Evolutionary conservation across 2,888 invertebrate genomes (phyloP), one percentile per base, ranked within the genome.

Genomic region (Hoplodrina blanda): DNA sequence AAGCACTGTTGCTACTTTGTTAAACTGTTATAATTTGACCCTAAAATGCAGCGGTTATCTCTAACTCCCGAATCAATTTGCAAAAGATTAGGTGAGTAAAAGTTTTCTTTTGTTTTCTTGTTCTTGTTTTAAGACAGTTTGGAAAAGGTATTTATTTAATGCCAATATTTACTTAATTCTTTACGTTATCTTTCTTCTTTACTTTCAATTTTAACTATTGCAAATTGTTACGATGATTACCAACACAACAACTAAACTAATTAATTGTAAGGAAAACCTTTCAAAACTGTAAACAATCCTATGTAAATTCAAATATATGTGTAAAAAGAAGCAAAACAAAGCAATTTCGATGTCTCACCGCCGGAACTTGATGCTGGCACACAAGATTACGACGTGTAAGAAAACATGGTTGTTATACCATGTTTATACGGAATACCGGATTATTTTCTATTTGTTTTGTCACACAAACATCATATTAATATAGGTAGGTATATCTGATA

Each of bases 311-410:
- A 54, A 37, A 77, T 64, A 78, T 64, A 62, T 74, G 76, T 75
- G 74, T 68, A 75, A 81, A 78, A 81, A 64, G 77, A 78, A 89
- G 86, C 88, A 94, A 93, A 94, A 95, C 94, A 94, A 94, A 91
- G 90, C 90, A 87, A 93, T 94, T 93, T 88, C 88, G 90, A 91
- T 89, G 88, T 84, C 87, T 82, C 85, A 82, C 79, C 88, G 91
- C 80, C 88, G 91, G 89, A 90, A 87, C 86, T 84, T 78, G 81
- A 80, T 81, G 79, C 82, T 85, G 84, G 81, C 88, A 92, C 91
- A 92, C 82, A 85, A 90, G 89, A 92, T 92, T 93, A 94, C 91
- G 91, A 92, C 89, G 91, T 92, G 91, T 90, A 91, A 88, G 91
- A 90, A 91, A 93, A 91, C 90, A 91, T 84, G 89, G 88, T 87